Evolutionary conservation across 2,797 vertebrate genomes (phyloP).

Genomic region (Aeoliscus strigatus): DNA sequence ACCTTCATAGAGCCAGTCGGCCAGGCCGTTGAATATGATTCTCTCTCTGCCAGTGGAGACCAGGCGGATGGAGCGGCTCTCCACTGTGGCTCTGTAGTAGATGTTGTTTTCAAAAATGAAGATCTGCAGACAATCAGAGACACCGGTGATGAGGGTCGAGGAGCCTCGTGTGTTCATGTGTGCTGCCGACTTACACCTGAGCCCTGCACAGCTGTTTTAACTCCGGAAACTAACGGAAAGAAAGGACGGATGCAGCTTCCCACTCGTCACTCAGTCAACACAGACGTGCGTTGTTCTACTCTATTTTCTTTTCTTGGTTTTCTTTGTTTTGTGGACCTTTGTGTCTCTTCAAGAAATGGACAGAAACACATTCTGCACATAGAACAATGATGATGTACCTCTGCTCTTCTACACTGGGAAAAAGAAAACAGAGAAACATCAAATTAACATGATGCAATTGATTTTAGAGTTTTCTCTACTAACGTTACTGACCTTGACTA

Average conservation of each 20-base stretch:
- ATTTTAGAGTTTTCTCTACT: too few species aligned
- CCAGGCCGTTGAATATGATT: conserved; percentile 92
- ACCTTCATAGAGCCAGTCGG: conserved; percentile 99
- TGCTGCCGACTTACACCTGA: neutral
- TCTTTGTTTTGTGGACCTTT: too few species aligned
- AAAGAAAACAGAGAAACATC: too few species aligned
- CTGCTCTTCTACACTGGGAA: too few species aligned
- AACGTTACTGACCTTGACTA: too few species aligned
- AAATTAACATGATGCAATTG: too few species aligned
- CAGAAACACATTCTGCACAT: conserved; percentile 10
- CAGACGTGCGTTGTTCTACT: conserved; percentile 27
- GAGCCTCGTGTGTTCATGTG: neutral
- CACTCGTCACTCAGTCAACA: conserved; percentile 24
- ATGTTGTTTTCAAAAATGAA: conserved; percentile 99
- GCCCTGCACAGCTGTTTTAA: too few species aligned
- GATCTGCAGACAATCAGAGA: conserved; percentile 70
- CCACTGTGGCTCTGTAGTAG: conserved; percentile 89
- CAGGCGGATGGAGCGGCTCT: conserved; percentile 88
- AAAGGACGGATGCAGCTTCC: too few species aligned
- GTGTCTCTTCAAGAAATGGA: conserved; percentile 19
- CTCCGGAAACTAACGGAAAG: too few species aligned
- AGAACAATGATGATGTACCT: too few species aligned
- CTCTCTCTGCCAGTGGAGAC: conserved; percentile 91
- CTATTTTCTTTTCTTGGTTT: too few species aligned
- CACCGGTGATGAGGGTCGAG: conserved; percentile 1